Percentiles rank a stretch among this genome's conserved stretches.
Conservation (phyloP, 37 sponge, comb jelly and placozoan species). For the Haliclona indistincta region DNA sequence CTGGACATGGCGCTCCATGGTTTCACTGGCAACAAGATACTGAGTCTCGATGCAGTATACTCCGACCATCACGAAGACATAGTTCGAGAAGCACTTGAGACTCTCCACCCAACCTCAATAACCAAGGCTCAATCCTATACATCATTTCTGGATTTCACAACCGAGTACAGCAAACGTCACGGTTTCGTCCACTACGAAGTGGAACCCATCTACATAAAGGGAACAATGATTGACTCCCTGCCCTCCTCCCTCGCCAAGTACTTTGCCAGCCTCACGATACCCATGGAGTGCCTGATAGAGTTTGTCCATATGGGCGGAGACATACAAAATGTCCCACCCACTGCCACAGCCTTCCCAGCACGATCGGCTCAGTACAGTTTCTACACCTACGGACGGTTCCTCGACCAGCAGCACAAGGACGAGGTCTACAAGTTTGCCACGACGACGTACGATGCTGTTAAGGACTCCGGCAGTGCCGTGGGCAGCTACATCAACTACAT, state of each 20-base stretch:
- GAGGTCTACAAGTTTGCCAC: slow-evolving; percentile 28
- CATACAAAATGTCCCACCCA: background rate
- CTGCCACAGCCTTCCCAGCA: background rate
- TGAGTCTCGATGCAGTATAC: slow-evolving; percentile 35
- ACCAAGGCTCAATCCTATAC: background rate
- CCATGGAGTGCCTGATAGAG: slow-evolving; percentile 7
- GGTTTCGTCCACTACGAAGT: slow-evolving; percentile 29
- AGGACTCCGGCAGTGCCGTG: background rate
- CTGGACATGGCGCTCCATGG: slow-evolving; percentile 25
- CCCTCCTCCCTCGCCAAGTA: slow-evolving; percentile 5
- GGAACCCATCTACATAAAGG: slow-evolving; percentile 35
- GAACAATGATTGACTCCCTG: slow-evolving; percentile 6
- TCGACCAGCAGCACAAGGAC: background rate
- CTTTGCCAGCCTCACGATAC: slow-evolving; percentile 8
- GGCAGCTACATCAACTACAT: slow-evolving; percentile 46
- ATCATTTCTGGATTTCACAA: background rate
- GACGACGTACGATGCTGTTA: background rate
- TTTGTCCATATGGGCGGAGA: slow-evolving; percentile 40
- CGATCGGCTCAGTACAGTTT: slow-evolving; percentile 19
- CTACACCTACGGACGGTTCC: slow-evolving; percentile 17
- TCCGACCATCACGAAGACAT: slow-evolving; percentile 31
- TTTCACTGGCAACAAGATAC: slow-evolving; percentile 9
- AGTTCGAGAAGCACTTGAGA: background rate
- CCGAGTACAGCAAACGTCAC: slow-evolving; percentile 21
- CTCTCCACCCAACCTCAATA: background rate